Conservation (phyloP, 2,888 invertebrate genomes). For the Notodonta dromedarius region DNA sequence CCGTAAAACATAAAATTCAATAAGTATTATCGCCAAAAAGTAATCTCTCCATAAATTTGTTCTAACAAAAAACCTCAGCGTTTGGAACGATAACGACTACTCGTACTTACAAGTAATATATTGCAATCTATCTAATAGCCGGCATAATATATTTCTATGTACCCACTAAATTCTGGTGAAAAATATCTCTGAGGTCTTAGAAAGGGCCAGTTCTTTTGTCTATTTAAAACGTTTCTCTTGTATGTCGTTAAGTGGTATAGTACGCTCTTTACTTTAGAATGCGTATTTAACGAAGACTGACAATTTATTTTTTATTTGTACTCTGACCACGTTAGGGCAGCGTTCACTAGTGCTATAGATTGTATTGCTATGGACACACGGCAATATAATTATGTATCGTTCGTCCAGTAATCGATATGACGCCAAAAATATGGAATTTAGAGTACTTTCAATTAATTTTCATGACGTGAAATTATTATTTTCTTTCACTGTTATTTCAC, state of each 20-base stretch:
- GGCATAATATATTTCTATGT: constrained; percentile 12
- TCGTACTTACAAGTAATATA: constrained; percentile 44
- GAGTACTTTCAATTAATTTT: too few species aligned
- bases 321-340: not conserved
- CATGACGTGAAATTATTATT: too few species aligned
- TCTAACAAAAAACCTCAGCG: constrained; percentile 29
- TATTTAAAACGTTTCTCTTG: constrained; percentile 44
- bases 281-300: not conserved
- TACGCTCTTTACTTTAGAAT: not conserved
- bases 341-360: too few species aligned
- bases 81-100: constrained; percentile 38
- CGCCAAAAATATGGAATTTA: too few species aligned
- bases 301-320: not conserved
- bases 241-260: constrained; percentile 15
- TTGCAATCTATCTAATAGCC: constrained; percentile 39
- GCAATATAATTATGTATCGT: too few species aligned
- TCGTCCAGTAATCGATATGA: too few species aligned
- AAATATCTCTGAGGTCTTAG: not conserved
- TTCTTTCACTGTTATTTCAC: too few species aligned
- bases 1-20: constrained; percentile 7
- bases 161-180: constrained; percentile 14
- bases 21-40: constrained; percentile 12
- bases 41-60: constrained; percentile 32
- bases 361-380: too few species aligned
- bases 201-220: constrained; percentile 9